phyloP scores from a whole-genome alignment of 2,888 invertebrate genomes.

The Lasioglossum figueresi region DNA sequence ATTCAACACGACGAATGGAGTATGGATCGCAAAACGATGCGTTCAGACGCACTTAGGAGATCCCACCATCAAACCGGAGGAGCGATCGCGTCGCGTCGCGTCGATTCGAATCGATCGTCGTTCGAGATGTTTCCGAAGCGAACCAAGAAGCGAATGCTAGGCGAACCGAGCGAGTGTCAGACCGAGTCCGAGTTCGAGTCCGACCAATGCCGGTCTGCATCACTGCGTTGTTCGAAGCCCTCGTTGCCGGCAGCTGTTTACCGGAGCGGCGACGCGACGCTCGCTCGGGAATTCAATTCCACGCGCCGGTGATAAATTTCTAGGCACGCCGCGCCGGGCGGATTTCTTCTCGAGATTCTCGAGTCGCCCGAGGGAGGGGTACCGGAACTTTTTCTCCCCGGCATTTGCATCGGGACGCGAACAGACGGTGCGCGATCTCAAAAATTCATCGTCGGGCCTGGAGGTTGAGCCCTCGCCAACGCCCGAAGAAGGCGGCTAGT shows the following conservation, averaged over 20 bases:
- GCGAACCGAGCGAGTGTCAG: not conserved
- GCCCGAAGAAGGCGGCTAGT: not conserved
- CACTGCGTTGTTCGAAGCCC: constrained; percentile 37
- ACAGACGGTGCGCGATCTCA: not conserved
- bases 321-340: not conserved
- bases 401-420: constrained; percentile 16
- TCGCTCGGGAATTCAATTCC: constrained; percentile 41
- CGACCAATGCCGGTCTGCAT: constrained; percentile 51
- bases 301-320: constrained; percentile 38
- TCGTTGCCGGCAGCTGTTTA: constrained; percentile 44
- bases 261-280: constrained; percentile 3
- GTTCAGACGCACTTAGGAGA: too few relatives aligned
- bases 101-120: not conserved
- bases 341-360: constrained; percentile 30
- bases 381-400: not conserved
- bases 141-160: not conserved
- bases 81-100: too few relatives aligned
- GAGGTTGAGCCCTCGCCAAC: not conserved
- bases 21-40: too few relatives aligned
- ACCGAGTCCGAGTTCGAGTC: constrained; percentile 10
- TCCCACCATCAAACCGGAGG: not conserved
- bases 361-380: not conserved
- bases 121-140: not conserved
- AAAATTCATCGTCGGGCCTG: constrained; percentile 3
- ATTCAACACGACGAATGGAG: too few relatives aligned